Evolutionary conservation across 2,113 vertebrate species (phyloP).

Genomic region (Callipepla squamata): DNA sequence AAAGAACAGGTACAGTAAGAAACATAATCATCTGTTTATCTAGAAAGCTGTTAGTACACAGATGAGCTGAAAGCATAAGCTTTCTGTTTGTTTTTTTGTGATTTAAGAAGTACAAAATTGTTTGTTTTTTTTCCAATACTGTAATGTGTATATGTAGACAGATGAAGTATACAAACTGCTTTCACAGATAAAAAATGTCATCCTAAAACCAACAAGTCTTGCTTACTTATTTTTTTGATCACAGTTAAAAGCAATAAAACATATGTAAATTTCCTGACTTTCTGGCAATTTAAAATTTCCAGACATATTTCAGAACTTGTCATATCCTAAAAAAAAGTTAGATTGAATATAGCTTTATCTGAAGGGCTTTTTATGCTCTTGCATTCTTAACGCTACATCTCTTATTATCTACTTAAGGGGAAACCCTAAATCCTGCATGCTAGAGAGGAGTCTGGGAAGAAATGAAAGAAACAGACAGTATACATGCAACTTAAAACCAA

Average conservation of each 20-base stretch:
- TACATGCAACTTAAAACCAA: background rate
- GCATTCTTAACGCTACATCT: background rate
- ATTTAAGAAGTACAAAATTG: background rate
- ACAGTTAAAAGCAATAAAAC: background rate
- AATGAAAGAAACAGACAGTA: background rate
- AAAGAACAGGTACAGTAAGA: background rate
- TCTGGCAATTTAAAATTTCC: background rate
- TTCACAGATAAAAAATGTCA: background rate
- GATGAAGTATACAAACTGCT: background rate
- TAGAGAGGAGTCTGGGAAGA: background rate
- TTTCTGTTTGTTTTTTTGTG: background rate
- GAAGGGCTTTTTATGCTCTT: background rate
- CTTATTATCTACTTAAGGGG: background rate
- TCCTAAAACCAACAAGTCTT: rapidly evolving
- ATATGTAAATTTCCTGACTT: background rate
- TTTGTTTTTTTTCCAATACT: background rate
- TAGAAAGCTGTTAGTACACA: background rate
- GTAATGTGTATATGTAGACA: background rate
- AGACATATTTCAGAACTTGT: background rate
- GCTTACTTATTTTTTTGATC: background rate
- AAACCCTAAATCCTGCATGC: background rate
- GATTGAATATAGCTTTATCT: background rate
- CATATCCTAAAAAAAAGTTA: background rate
- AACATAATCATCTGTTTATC: background rate
- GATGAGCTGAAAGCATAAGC: background rate